These are phyloP conservation scores for Chelidonichthys spinosus DNA, from an alignment of 2,797 vertebrate species.

Conservation along the genomic window DNA sequence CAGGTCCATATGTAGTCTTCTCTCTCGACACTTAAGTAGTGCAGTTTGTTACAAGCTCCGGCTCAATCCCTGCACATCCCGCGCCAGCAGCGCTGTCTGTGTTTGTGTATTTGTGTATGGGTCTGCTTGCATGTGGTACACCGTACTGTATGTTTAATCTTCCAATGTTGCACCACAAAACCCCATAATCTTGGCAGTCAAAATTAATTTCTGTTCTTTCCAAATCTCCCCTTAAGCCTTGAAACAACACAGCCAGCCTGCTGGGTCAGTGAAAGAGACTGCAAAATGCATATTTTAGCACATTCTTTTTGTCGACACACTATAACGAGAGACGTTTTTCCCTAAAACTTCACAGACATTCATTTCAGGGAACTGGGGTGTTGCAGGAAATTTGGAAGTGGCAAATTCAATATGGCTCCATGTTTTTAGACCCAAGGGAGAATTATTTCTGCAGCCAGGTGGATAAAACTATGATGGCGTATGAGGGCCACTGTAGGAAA, in stretches of 20 bases:
- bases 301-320: slow-evolving; percentile 43
- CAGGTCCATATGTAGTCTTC: slow-evolving; percentile 80
- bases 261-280: slow-evolving; percentile 42
- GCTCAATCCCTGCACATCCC: slow-evolving; percentile 43
- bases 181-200: slow-evolving; percentile 68
- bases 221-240: slow-evolving; percentile 68
- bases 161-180: slow-evolving; percentile 67
- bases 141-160: slow-evolving; percentile 62
- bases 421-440: slow-evolving; percentile 33
- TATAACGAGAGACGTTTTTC: slow-evolving; percentile 33
- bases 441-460: slow-evolving; percentile 27
- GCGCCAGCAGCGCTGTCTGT: slow-evolving; percentile 42
- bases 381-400: slow-evolving; percentile 27
- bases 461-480: slow-evolving; percentile 11
- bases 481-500: too few species aligned
- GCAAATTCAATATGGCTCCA: slow-evolving; percentile 30
- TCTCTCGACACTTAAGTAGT: slow-evolving; percentile 60
- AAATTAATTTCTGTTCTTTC: slow-evolving; percentile 65
- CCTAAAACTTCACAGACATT: slow-evolving; percentile 35
- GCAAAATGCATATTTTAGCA: slow-evolving; percentile 47
- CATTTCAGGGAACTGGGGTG: slow-evolving; percentile 22
- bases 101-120: slow-evolving; percentile 55
- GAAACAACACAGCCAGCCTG: slow-evolving; percentile 55
- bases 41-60: slow-evolving; percentile 56
- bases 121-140: slow-evolving; percentile 56